Evolutionary conservation across 2,113 vertebrate genomes (phyloP).

Genomic region (Collichthys lucidus): DNA sequence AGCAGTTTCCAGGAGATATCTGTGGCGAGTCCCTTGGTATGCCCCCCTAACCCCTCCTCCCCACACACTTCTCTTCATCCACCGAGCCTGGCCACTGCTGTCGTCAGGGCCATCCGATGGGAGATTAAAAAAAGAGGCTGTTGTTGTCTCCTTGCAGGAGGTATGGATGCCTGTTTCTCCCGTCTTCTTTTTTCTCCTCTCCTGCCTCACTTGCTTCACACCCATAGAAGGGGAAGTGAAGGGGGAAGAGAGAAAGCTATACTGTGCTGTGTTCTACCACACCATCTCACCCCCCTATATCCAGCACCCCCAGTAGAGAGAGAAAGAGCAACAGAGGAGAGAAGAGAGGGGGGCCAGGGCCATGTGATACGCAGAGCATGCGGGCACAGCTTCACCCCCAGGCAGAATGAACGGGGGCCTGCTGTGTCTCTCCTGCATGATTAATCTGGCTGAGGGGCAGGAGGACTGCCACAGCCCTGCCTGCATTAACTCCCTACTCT

Average conservation of each 20-base stretch:
- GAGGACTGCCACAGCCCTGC: constrained; percentile 90
- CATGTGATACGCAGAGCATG: constrained; percentile 94
- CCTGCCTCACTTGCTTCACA: constrained; percentile 68
- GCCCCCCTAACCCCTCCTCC: constrained; percentile 40
- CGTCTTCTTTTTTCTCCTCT: background rate
- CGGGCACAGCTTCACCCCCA: constrained; percentile 89
- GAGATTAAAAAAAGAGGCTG: constrained; percentile 80
- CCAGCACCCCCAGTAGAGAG: constrained; percentile 74
- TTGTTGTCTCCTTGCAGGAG: constrained; percentile 81
- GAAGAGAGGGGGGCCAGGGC: constrained; percentile 70
- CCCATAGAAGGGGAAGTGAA: constrained; percentile 70
- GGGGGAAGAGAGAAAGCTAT: constrained; percentile 64
- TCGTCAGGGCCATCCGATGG: constrained; percentile 79
- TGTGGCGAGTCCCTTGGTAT: constrained; percentile 80
- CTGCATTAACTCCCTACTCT: constrained; percentile 85
- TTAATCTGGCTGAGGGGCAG: constrained; percentile 97
- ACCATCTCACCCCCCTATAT: constrained; percentile 49
- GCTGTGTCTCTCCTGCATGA: constrained; percentile 97
- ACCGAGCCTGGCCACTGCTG: constrained; percentile 74
- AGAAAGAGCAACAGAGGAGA: constrained; percentile 49
- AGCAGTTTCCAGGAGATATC: constrained; percentile 83
- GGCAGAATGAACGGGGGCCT: constrained; percentile 92
- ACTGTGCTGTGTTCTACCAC: constrained; percentile 74
- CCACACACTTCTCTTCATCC: constrained; percentile 74
- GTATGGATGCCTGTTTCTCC: constrained; percentile 79